Conservation (phyloP, 2,797 vertebrate genomes). For the Dicrostonyx torquatus region DNA sequence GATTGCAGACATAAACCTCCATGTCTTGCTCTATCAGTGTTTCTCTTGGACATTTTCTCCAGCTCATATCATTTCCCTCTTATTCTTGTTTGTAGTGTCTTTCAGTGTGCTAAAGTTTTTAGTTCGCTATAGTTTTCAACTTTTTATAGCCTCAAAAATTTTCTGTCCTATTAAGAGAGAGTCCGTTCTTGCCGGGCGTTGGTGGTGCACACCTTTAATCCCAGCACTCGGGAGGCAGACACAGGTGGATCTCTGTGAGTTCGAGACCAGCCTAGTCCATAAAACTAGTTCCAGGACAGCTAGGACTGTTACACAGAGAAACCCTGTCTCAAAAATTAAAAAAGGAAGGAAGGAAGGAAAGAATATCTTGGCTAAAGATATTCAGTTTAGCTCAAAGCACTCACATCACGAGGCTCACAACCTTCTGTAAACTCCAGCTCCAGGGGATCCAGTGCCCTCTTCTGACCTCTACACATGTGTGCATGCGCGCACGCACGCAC, state of each 20-base stretch:
- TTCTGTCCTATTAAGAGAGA: constrained; percentile 22
- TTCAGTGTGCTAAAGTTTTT: constrained; percentile 7
- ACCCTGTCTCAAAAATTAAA: no score
- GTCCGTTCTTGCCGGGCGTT: neutral
- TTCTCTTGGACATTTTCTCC: neutral
- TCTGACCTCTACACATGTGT: neutral
- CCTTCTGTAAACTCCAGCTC: neutral
- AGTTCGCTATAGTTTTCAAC: constrained; percentile 15
- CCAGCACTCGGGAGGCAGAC: no score
- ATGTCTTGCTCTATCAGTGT: neutral
- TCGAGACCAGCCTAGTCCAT: no score
- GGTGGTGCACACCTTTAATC: no score
- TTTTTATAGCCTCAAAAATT: neutral
- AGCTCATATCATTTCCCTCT: neutral
- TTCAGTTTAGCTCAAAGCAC: neutral
- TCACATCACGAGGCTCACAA: neutral
- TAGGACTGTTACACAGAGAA: no score
- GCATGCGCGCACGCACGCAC: neutral
- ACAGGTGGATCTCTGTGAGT: no score
- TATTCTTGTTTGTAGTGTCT: neutral
- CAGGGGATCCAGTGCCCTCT: neutral
- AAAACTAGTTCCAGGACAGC: no score
- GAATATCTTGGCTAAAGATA: neutral
- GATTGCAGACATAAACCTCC: neutral
- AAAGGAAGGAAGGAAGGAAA: no score